Evolutionary conservation across 2,888 invertebrate species (phyloP).

Genomic region (Didymodactylos carnosus): DNA sequence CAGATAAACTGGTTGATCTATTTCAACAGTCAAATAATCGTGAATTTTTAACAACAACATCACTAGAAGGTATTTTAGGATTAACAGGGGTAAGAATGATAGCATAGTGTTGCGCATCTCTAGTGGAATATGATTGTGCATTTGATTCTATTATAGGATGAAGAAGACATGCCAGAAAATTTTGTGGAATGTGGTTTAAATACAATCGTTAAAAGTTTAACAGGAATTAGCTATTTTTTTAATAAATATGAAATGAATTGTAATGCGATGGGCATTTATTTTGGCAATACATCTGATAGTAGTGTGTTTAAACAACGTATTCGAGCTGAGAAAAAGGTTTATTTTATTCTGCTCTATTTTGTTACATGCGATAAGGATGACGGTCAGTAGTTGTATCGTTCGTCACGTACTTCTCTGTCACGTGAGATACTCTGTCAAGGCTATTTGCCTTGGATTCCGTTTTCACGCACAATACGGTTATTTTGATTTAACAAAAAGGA

Average conservation of each 20-base stretch:
- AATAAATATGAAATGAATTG: neutral
- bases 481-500: no score
- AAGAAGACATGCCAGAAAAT: neutral
- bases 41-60: constrained; percentile 29
- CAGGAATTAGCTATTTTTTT: neutral
- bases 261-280: neutral
- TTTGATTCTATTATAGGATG: neutral
- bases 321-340: neutral
- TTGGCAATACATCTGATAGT: neutral
- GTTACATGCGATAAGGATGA: no score
- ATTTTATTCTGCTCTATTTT: no score
- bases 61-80: constrained; percentile 27
- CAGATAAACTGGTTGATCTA: constrained; percentile 15
- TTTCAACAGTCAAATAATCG: constrained; percentile 26
- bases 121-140: neutral
- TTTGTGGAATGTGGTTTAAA: neutral
- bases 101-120: neutral
- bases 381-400: no score
- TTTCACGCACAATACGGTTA: no score
- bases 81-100: constrained; percentile 17
- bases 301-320: neutral
- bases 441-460: no score
- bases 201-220: neutral
- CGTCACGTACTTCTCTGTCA: no score
- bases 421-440: no score